These are phyloP conservation scores for Alitta virens DNA, from an alignment of 2,888 invertebrate species.

Conservation along the genomic window DNA sequence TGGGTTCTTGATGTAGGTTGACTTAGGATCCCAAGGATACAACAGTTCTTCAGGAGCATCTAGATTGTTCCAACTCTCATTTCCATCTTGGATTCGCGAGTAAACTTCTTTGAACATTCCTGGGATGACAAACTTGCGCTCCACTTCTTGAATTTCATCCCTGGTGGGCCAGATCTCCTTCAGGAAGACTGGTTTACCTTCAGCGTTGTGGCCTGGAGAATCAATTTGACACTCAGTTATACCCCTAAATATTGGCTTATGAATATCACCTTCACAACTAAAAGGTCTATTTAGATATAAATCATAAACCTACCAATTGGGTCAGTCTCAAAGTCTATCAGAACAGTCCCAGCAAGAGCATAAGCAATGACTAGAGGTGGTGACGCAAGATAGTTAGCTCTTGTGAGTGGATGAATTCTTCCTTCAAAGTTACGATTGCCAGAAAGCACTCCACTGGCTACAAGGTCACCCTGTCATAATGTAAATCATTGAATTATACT, in stretches of 20 bases:
- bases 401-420: conserved; percentile 91
- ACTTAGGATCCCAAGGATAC: conserved; percentile 86
- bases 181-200: conserved; percentile 78
- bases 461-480: conserved; percentile 73
- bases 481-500: no score
- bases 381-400: conserved; percentile 97
- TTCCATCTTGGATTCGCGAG: conserved; percentile 79
- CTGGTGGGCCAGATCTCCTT: conserved; percentile 94
- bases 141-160: conserved; percentile 81
- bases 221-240: neutral
- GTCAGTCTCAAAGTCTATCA: conserved; percentile 90
- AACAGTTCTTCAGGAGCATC: conserved; percentile 73
- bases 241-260: no score
- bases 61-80: conserved; percentile 79
- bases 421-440: conserved; percentile 99
- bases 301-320: conserved; percentile 68
- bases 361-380: conserved; percentile 96
- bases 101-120: conserved; percentile 96
- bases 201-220: conserved; percentile 58
- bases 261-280: no score
- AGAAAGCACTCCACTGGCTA: conserved; percentile 93
- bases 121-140: conserved; percentile 85
- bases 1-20: conserved; percentile 94
- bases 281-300: no score
- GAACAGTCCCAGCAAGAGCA: conserved; percentile 90